These are phyloP conservation scores for Drosophila mayaguana DNA, from an alignment of 2,888 invertebrate genomes.

Conservation along the genomic window DNA sequence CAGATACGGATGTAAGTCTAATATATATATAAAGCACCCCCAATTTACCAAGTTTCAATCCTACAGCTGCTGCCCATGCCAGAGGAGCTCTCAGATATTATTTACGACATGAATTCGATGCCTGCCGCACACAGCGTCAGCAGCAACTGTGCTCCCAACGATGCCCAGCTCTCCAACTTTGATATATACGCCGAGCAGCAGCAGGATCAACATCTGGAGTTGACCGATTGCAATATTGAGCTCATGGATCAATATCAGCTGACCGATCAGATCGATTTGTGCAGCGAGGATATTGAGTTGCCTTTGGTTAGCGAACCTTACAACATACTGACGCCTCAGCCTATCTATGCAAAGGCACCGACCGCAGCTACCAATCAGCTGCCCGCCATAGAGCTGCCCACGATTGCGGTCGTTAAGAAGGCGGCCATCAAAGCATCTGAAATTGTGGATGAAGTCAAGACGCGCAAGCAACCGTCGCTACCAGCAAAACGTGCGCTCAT, in stretches of 20 bases:
- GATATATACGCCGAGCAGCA: constrained; percentile 61
- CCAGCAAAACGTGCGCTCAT: constrained; percentile 74
- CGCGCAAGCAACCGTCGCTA: constrained; percentile 66
- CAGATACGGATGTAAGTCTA: constrained; percentile 54
- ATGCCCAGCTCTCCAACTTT: constrained; percentile 75
- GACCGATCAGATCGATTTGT: constrained; percentile 83
- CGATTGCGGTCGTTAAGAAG: constrained; percentile 75
- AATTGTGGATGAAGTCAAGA: constrained; percentile 66
- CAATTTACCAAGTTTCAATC: neutral
- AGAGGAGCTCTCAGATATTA: constrained; percentile 81
- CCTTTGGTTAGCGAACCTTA: constrained; percentile 70
- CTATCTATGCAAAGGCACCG: constrained; percentile 43
- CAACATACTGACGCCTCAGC: constrained; percentile 63
- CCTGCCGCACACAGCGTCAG: constrained; percentile 24
- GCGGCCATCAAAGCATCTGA: constrained; percentile 63
- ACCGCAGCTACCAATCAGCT: constrained; percentile 43
- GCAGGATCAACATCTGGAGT: constrained; percentile 74
- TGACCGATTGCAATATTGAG: constrained; percentile 84
- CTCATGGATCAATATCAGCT: constrained; percentile 84
- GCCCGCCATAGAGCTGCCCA: constrained; percentile 71
- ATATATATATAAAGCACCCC: neutral
- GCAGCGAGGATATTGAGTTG: constrained; percentile 78
- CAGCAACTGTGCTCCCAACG: constrained; percentile 65
- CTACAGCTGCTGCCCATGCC: constrained; percentile 63
- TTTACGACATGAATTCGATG: constrained; percentile 65